Evolutionary conservation across 1,140 invertebrate species (phyloP).

Genomic region (Dolichoris vasculosae): DNA sequence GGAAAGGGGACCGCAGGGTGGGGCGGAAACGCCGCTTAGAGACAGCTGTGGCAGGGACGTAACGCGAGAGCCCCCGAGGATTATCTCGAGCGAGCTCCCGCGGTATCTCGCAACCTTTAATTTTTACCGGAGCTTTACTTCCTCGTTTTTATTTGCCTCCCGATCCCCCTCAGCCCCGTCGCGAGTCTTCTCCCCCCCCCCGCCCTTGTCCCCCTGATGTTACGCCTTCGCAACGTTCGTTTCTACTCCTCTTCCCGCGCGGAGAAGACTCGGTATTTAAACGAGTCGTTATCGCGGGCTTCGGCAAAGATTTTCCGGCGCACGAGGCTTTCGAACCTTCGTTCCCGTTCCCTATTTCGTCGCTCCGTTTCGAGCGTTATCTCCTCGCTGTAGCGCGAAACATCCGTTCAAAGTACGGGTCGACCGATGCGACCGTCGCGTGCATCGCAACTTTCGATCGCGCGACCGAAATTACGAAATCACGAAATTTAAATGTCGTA

Average conservation of each 20-base stretch:
- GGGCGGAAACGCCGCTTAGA: slow-evolving; percentile 71
- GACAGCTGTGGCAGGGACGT: slow-evolving; percentile 73
- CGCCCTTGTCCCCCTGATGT: neutral
- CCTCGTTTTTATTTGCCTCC: neutral
- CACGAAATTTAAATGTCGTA: no score
- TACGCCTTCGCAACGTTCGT: neutral
- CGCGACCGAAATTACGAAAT: no score
- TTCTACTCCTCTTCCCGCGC: neutral
- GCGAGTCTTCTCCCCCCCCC: neutral
- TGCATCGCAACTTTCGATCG: no score
- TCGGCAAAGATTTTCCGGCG: neutral
- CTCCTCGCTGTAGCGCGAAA: no score
- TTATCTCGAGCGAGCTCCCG: slow-evolving; percentile 19
- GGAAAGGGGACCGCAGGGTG: slow-evolving; percentile 55
- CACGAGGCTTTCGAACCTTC: neutral
- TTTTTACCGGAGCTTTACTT: neutral
- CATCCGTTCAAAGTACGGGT: no score
- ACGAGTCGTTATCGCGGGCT: neutral
- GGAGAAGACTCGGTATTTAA: neutral
- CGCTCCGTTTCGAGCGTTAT: no score
- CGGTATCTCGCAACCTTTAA: neutral
- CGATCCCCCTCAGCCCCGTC: neutral
- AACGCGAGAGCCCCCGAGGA: slow-evolving; percentile 36
- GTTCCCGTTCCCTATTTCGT: no score
- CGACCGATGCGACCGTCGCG: no score